Conservation (phyloP, 1,140 invertebrate genomes). For the Conus betulinus region DNA sequence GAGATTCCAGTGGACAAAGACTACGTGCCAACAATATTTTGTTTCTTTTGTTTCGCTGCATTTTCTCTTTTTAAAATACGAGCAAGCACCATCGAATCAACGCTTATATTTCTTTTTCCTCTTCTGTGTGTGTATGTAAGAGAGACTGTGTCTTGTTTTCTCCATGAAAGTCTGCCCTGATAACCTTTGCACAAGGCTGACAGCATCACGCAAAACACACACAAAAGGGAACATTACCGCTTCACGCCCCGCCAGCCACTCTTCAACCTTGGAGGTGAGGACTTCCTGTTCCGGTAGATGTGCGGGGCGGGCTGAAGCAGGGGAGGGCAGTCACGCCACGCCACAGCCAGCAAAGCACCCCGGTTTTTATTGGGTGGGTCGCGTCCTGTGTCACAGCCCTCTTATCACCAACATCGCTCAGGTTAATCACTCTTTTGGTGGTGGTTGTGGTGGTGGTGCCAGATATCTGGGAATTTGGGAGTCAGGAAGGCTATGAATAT, state of each 20-base stretch:
- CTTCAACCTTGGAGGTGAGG: not conserved
- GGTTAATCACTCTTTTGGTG: not conserved
- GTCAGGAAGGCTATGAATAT: not conserved
- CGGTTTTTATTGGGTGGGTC: not conserved
- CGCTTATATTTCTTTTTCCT: not conserved
- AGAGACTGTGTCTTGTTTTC: too few species aligned
- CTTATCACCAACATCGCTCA: not conserved
- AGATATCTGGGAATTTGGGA: not conserved
- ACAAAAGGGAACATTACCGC: not conserved
- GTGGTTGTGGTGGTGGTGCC: not conserved
- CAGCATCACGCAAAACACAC: not conserved
- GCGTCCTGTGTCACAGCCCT: not conserved
- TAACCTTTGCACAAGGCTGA: not conserved
- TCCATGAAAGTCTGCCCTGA: not conserved
- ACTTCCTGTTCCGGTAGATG: not conserved
- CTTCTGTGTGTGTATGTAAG: too few species aligned
- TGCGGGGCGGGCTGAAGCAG: not conserved
- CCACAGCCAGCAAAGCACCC: not conserved
- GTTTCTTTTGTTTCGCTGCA: too few species aligned
- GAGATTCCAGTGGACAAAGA: not conserved
- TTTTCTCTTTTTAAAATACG: not conserved
- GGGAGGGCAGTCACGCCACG: not conserved
- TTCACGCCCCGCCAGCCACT: slow-evolving; percentile 11
- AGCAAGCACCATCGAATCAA: not conserved
- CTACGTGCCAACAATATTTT: not conserved